Percentiles rank a stretch among this genome's conserved stretches.
Conservation (phyloP, 2,888 invertebrate species). For the Pammene aurita region DNA sequence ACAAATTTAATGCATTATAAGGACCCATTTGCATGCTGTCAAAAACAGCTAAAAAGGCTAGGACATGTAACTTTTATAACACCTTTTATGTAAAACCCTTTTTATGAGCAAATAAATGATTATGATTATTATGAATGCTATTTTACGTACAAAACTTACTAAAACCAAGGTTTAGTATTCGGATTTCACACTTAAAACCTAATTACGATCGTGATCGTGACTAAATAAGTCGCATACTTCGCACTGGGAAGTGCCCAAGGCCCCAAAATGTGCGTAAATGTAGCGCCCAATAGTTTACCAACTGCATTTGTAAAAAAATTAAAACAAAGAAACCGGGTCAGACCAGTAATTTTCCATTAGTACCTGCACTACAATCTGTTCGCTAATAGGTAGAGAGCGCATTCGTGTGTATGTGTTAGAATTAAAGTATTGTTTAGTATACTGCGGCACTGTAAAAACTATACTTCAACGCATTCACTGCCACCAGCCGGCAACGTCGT, state of each 20-base stretch:
- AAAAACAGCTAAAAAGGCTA: no score
- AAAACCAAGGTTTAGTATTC: constrained; percentile 11
- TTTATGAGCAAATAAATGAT: no score
- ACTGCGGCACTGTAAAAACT: no score
- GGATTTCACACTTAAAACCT: constrained; percentile 6
- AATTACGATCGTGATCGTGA: constrained; percentile 20
- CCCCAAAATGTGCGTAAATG: constrained; percentile 26
- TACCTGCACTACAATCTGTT: constrained; percentile 51
- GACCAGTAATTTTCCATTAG: constrained; percentile 64
- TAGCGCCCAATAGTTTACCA: constrained; percentile 44
- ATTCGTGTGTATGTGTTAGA: no score
- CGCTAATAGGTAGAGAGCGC: constrained; percentile 49
- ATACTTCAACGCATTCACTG: no score
- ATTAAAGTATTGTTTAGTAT: no score
- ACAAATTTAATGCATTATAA: no score
- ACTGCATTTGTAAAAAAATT: constrained; percentile 55
- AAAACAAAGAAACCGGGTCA: constrained; percentile 72
- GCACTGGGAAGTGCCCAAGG: constrained; percentile 33
- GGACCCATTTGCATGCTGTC: no score
- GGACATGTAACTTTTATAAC: no score
- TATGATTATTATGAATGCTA: no score
- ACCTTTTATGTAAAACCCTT: no score
- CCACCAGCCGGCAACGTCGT: no score
- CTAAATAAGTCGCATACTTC: constrained; percentile 13
- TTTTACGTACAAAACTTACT: constrained; percentile 8